Evolutionary conservation across 2,797 vertebrate species (phyloP), one percentile per base, ranked within the genome.

Genomic region (Gymnothorax reevesii): DNA sequence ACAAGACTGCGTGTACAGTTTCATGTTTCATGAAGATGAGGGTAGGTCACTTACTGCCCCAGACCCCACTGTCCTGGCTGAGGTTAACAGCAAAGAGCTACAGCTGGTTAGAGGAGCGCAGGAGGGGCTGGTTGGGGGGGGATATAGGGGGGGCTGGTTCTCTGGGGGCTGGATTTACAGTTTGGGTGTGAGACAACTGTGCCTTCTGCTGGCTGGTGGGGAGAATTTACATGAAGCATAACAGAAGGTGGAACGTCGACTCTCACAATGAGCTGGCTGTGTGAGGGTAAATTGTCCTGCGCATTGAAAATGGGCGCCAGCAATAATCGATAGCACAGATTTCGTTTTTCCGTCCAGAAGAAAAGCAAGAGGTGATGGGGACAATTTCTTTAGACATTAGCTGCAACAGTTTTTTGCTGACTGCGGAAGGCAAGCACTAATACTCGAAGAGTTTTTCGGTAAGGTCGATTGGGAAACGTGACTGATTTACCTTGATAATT

Each of bases 171-270:
- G 84, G 86, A 13, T 73, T 85, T 55, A 86, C 71, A 88, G 85
- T 87, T 83, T 90, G 88, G 90, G 88, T 85, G 83, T 84, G 85
- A 92, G 90, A 90, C 92, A 93, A 92, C 93, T 93, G 94, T 93
- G 94, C 94, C 93, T 95, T 95, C 94, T 95, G 91, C 93, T 95
- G 94, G 94, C 89, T 92, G 90, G 86, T 86, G 60, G 69, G 69
- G 84, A 93, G 91, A 93, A 92, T 33, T 89, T 42, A 79, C 82
- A 13, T n/a, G 25, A 55, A 66, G n/a, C 49, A 3, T 0, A 4
- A 33, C 42, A 27, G 55, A 33, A 4, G 57, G 57, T 7, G 57
- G 15, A 80, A 55, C 20, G 9, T 22, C 9, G n/a, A 80, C 77
- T 55, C 15, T n/a, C 49, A 79, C 20, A 52, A 52, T 55, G 17